Base-by-base conservation (phyloP, 1,140 invertebrate genomes). In the Drosophila mayri region DNA sequence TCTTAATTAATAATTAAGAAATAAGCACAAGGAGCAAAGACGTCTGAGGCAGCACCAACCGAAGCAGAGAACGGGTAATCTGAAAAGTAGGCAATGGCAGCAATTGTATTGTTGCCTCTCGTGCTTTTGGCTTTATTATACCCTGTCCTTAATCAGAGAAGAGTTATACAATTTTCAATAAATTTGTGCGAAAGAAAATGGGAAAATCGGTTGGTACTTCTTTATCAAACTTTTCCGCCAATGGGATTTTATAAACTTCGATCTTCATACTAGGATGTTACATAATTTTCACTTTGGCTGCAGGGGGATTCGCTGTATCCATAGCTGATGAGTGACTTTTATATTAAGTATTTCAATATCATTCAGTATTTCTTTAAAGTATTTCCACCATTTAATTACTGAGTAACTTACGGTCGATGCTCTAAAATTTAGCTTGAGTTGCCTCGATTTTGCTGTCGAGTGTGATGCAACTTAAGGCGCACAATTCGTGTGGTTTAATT, bases 1-100 rank as follows among this genome's bases (percentile, higher is more conserved):
- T 88, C 80, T 87, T 87, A 87, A 87, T 87, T 87, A 87, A 71
- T 87, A 87, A 87, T 87, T 87, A 87, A 77, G 84, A 83, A 87
- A 88, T 87, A 88, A 87, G 84, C 76, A 79, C 80, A 67, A 82
- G 76, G 68, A 68, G 54, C 72, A 41, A 47, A 55, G 25, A 10
- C 22, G 35, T 1, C 28, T 22, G 18, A 54, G 18, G 46, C n/a
- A 20, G 47, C 11, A 20, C 14, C 50, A 43, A 18, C 35, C 35
- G 60, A 70, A 70, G 47, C 62, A 16, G 32, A 12, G 40, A 49
- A 61, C 50, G 35, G 32, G 32, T 37, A 22, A 54, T 20, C 30
- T 54, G 50, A 52, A 62, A 57, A 47, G 25, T 41, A 74, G 47
- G 64, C 77, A 62, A 44, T 63, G 60, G 49, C 70, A 35, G 49